Evolutionary conservation across 2,888 invertebrate species (phyloP), one percentile per base, ranked within the genome.

Genomic region (Aphelenchoides bicaudatus): DNA sequence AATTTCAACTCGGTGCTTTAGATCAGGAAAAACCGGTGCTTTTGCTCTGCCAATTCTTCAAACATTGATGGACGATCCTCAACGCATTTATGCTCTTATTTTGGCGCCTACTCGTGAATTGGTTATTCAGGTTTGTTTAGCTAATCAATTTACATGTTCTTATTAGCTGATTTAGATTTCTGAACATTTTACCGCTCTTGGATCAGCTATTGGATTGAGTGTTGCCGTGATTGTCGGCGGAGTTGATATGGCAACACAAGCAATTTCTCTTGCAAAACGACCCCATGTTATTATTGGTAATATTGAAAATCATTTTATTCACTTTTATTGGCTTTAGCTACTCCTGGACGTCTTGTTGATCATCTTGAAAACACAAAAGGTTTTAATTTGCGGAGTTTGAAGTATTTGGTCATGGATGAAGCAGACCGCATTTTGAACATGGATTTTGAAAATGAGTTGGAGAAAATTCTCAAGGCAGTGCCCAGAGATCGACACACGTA

Each of bases 281-380:
- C 98, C 98, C 0, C 98, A 98, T 79, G 87, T 98, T 70, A 86
- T 98, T 62, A 90, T 98, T 39, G 94, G 82, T 82, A 66, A 72
- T 79, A 10, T 34, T n/a, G n/a, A n/a, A n/a, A n/a, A n/a, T n/a
- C 10, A 43, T 16, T 10, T 43, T 10, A 43, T 43, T 13, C 16
- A 43, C 46, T 8, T 39, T 8, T 59, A 30, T 23, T 1, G 21
- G 10, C 71, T 75, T 39, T 67, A 83, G 84, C 94, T 0, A 98
- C 98, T 16, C 78, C 78, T 6, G 78, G 78, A 31, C 73, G 78
- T 52, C 65, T 78, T 13, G 75, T 78, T 3, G 77, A 77, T 81
- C 98, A 99, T 81, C 83, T 98, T 51, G 91, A 94, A 80, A 94
- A 96, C 78, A 93, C 96, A 0, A 98, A 94, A 82, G 98, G 98